Percentiles rank a stretch among this genome's conserved stretches.
Evolutionary conservation across 2,888 invertebrate genomes (phyloP).

Genomic region (Ctena decussata): DNA sequence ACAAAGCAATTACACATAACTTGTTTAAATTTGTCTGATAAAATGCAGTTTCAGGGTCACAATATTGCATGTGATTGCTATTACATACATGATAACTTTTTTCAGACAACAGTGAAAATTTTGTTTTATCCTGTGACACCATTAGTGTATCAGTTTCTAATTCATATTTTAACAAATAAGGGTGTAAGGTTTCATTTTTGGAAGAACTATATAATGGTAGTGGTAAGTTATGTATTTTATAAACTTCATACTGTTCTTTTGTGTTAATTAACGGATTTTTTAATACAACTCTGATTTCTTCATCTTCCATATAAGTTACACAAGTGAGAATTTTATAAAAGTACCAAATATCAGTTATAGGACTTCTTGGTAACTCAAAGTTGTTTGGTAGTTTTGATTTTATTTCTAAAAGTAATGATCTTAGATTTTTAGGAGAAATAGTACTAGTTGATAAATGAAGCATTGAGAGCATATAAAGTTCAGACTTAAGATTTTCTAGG

Average conservation of each 20-base stretch:
- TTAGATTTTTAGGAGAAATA: conserved; percentile 27
- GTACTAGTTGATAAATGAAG: conserved; percentile 17
- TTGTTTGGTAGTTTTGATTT: conserved; percentile 24
- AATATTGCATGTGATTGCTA: background rate
- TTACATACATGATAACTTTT: background rate
- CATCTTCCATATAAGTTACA: conserved; percentile 13
- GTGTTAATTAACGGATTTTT: conserved; percentile 12
- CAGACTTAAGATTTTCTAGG: conserved; percentile 20
- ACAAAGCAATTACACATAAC: conserved; percentile 12
- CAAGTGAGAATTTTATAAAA: conserved; percentile 27
- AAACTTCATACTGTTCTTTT: conserved; percentile 14
- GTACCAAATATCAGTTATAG: conserved; percentile 32
- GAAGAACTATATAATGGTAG: no score
- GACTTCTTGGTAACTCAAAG: conserved; percentile 22
- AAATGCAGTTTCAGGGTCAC: background rate
- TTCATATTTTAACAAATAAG: conserved; percentile 8
- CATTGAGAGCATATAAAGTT: conserved; percentile 23
- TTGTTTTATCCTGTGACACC: conserved; percentile 1
- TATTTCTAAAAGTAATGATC: conserved; percentile 8
- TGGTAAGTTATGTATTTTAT: no score
- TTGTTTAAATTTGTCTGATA: background rate
- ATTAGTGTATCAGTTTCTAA: background rate
- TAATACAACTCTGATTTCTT: conserved; percentile 19
- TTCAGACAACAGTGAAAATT: background rate
- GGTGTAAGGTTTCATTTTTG: no score